Base-by-base conservation (phyloP, 2,888 invertebrate genomes). In the Lasioglossum vierecki region DNA sequence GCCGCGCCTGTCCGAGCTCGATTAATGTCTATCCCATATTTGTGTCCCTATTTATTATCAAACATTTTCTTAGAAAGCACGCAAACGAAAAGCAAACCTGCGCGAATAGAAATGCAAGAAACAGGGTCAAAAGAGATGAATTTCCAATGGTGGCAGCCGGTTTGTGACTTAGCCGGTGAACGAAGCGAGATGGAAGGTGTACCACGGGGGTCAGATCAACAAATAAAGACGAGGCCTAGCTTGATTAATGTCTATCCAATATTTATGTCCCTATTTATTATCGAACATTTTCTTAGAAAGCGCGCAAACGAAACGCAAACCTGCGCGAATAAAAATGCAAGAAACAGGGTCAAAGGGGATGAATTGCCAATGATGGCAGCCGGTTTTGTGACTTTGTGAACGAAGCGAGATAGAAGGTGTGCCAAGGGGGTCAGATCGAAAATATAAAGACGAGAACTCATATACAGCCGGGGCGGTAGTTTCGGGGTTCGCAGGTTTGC, bases 401-500 rank as follows among this genome's bases (percentile, higher is more conserved):
- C n/a, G 22, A 53, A 53, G 53, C 53, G 53, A 53, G 22, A 53
- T 22, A 22, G n/a, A 3, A 22, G 53, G 76, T 57, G 73, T 46
- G 11, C 2, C 39, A 9, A 35, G 60, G 35, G 68, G 26, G 15
- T 39, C 68, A 71, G 68, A 75, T 46, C 72, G 77, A 87, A 82
- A 88, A 85, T 89, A 89, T 89, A 88, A 89, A 81, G 89, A 84
- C 79, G 89, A 46, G 35, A 71, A 78, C 87, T 90, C 91, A 87
- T 90, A 86, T 89, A 90, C 84, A 91, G 76, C 57, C 46, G 77
- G 76, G 60, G 74, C 63, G 78, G 83, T 77, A 80, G 86, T 83
- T 89, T 76, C 74, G 80, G 71, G 30, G 26, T 53, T 76, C 26
- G 79, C 66, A 81, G 63, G 77, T 72, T 57, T 60, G 44, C 74